Conservation (phyloP, 2,888 invertebrate species). For the Melieria omissa region DNA sequence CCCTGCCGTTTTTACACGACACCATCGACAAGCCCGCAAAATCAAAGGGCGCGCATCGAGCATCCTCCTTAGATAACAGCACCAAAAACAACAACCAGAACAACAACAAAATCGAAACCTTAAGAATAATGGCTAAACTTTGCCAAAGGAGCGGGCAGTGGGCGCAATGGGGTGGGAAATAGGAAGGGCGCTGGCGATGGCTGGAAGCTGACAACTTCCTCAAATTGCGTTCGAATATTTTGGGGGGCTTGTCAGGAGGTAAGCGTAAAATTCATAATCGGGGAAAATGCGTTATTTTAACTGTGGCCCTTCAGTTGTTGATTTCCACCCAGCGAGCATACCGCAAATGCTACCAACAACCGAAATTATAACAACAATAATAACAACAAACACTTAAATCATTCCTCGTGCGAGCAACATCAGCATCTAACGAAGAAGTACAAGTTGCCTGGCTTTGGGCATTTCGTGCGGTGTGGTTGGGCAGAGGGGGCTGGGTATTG, state of each 20-base stretch:
- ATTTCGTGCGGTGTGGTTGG: too few relatives aligned
- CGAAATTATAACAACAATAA: background rate
- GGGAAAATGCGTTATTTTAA: slow-evolving; percentile 21
- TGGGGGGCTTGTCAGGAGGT: slow-evolving; percentile 61
- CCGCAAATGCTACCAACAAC: too few relatives aligned
- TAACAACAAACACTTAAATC: background rate
- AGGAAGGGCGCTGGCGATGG: slow-evolving; percentile 30
- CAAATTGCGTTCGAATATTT: slow-evolving; percentile 51
- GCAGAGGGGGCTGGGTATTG: background rate
- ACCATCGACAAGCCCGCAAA: slow-evolving; percentile 46
- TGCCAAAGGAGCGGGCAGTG: slow-evolving; percentile 15
- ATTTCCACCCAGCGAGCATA: too few relatives aligned
- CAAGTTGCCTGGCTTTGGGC: too few relatives aligned
- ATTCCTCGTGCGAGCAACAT: too few relatives aligned
- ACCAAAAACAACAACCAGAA: slow-evolving; percentile 14
- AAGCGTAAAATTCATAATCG: slow-evolving; percentile 65
- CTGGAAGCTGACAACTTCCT: slow-evolving; percentile 48
- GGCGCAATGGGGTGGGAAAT: slow-evolving; percentile 10
- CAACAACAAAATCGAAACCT: slow-evolving; percentile 13
- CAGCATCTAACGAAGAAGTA: too few relatives aligned
- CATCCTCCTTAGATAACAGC: slow-evolving; percentile 10
- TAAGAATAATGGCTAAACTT: slow-evolving; percentile 1
- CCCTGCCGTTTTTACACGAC: slow-evolving; percentile 22
- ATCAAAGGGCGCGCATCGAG: slow-evolving; percentile 44
- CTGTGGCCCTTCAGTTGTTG: slow-evolving; percentile 9